Evolutionary conservation across 2,113 vertebrate genomes (phyloP), one percentile per base, ranked within the genome.

Genomic region (Barbus barbus): DNA sequence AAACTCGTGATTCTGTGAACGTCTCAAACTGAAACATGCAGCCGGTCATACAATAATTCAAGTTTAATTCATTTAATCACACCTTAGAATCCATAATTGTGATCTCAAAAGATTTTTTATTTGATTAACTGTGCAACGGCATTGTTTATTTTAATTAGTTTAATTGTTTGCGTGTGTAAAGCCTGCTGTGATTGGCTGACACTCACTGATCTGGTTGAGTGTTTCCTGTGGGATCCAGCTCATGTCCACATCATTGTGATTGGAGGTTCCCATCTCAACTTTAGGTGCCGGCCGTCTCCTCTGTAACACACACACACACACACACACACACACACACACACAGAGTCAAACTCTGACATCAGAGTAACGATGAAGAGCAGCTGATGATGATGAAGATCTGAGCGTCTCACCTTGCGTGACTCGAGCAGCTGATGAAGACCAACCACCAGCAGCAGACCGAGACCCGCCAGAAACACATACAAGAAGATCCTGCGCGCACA

Each of bases 171-270:
- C 5, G 48, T 51, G 16, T 48, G 14, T 5, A 16, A 18, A 5
- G 14, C 46, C 16, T 7, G 18, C 53, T 28, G 38, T 13, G 61
- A 36, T 26, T 53, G 24, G 31, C 33, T 56, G 11, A 24, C 86
- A 97, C 97, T 93, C 94, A 99, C 98, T 99, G 92, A 99, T 99
- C 90, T 99, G 97, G 94, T 98, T 99, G 86, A 99, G 94, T 22
- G 98, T 99, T 90, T 99, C 98, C 88, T 97, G 95, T 26, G 98
- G 98, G 92, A 99, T 99, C 98, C 98, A 99, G 91, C 98, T 99
- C 96, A 99, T 96, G 86, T 99, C 98, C 8, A 99, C 98, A 80
- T 98, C 96, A 0, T 96, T 98, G 91, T 98, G 97, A 91, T 94
- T 98, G 0, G 98, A 95, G 0, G 98, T 99, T 63, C 98, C 98